phyloP scores from a whole-genome alignment of 2,888 invertebrate genomes.

The Trisateles emortualis region DNA sequence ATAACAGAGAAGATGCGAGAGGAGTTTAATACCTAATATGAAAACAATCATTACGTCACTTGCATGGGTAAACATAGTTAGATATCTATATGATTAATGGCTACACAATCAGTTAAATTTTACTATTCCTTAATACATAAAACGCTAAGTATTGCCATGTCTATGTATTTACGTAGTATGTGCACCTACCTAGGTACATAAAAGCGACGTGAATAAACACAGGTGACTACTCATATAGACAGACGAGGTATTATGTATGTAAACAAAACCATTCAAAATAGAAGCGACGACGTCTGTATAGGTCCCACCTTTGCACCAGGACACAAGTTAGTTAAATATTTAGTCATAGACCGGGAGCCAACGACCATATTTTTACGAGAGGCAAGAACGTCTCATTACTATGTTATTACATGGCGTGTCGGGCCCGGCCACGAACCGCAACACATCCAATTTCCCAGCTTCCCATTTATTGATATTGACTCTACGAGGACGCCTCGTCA shows the following conservation, averaged over 20 bases:
- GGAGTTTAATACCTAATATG: too few species aligned
- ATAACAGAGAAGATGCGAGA: too few species aligned
- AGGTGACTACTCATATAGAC: too few species aligned
- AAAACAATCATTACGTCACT: too few species aligned
- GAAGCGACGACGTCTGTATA: slow-evolving; percentile 20
- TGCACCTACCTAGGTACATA: too few species aligned
- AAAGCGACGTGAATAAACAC: not conserved
- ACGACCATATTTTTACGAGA: slow-evolving; percentile 83
- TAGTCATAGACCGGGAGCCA: slow-evolving; percentile 77
- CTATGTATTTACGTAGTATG: too few species aligned
- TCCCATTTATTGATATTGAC: slow-evolving; percentile 87
- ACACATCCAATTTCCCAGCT: slow-evolving; percentile 86
- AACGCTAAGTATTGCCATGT: too few species aligned
- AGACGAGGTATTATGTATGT: not conserved
- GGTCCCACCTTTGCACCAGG: slow-evolving; percentile 26
- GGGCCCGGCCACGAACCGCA: slow-evolving; percentile 76
- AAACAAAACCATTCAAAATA: slow-evolving; percentile 7
- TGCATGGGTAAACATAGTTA: too few species aligned
- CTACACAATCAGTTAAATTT: too few species aligned
- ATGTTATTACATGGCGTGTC: slow-evolving; percentile 82
- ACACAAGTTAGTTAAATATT: slow-evolving; percentile 75
- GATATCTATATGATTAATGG: too few species aligned
- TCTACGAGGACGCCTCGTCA: slow-evolving; percentile 80
- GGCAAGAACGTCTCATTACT: slow-evolving; percentile 80
- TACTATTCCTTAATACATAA: too few species aligned